These are phyloP conservation scores for Elymnias hypermnestra DNA, from an alignment of 1,140 invertebrate species.

Conservation along the genomic window DNA sequence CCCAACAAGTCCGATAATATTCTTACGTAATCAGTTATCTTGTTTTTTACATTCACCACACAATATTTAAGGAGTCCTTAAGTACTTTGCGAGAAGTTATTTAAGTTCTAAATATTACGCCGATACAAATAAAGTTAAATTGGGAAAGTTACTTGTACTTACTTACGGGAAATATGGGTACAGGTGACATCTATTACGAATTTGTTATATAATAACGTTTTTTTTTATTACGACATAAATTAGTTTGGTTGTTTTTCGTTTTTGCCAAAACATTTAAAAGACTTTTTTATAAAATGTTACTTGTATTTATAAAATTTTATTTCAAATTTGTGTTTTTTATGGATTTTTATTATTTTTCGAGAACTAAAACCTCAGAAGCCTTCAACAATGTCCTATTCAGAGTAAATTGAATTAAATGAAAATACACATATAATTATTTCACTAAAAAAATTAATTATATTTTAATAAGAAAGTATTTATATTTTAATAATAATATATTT, in stretches of 20 bases:
- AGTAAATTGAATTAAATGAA: too few species aligned
- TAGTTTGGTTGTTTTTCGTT: constrained; percentile 26
- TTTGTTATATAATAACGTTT: constrained; percentile 29
- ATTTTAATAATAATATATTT: too few species aligned
- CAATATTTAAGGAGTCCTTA: constrained; percentile 48
- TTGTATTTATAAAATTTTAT: too few species aligned
- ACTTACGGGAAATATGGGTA: constrained; percentile 29
- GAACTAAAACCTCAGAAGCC: too few species aligned
- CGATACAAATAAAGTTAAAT: constrained; percentile 74
- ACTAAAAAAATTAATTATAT: too few species aligned
- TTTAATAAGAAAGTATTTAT: too few species aligned
- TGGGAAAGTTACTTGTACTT: constrained; percentile 57
- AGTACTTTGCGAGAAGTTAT: constrained; percentile 52
- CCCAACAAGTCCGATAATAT: constrained; percentile 42
- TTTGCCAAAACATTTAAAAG: neutral
- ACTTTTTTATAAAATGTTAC: too few species aligned
- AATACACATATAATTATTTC: too few species aligned
- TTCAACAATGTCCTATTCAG: too few species aligned
- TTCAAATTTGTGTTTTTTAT: too few species aligned
- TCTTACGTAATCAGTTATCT: constrained; percentile 64
- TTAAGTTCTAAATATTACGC: constrained; percentile 54
- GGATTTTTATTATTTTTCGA: too few species aligned
- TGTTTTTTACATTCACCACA: constrained; percentile 59
- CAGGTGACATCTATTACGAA: constrained; percentile 55
- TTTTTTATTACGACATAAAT: constrained; percentile 33